Evolutionary conservation across 2,113 vertebrate genomes (phyloP), one percentile per base, ranked within the genome.

Genomic region (Sinocyclocheilus grahami): DNA sequence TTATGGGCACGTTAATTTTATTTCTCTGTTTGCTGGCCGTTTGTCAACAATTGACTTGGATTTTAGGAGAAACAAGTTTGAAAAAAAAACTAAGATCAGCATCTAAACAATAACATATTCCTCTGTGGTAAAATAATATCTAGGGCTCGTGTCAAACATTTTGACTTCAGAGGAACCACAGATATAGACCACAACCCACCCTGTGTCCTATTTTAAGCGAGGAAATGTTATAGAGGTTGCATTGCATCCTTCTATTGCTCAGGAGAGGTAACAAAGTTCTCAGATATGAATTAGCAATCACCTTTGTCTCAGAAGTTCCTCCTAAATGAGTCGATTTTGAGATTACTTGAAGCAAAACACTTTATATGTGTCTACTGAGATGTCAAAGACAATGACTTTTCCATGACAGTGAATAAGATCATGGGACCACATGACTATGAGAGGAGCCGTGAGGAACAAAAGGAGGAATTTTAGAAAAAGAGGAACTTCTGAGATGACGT

Each of bases 401-500:
- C 53, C 8, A 79, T 20, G n/a, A 13, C 18, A 62, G 27, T 62
- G 53, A 79, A 79, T 37, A 37, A 79, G 78, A 80, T 80, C 78
- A 80, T 33, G 48, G 39, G 18, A 37, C 53, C 55, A 62, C 53
- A 62, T 30, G 78, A 80, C 11, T 20, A 10, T 80, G 78, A 33
- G 48, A 33, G 69, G 33, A 9, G 14, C 14, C 16, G 14, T 18
- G 65, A 39, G 46, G 46, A 60, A 79, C 53, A 79, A 79, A 60
- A 79, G 18, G 9, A 60, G 9, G 20, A 39, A 62, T 85, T 76
- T 53, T 77, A 24, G 24, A 2, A 75, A 85, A 75, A 48, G 39
- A 39, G 71, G 72, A 88, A 85, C 77, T 10, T 63, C 24, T 65
- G 42, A 72, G 62, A 81, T 77, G 79, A 82, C 27, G 69, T n/a